These are phyloP conservation scores for Narcine bancroftii DNA, from an alignment of 2,113 vertebrate genomes.

Conservation along the genomic window DNA sequence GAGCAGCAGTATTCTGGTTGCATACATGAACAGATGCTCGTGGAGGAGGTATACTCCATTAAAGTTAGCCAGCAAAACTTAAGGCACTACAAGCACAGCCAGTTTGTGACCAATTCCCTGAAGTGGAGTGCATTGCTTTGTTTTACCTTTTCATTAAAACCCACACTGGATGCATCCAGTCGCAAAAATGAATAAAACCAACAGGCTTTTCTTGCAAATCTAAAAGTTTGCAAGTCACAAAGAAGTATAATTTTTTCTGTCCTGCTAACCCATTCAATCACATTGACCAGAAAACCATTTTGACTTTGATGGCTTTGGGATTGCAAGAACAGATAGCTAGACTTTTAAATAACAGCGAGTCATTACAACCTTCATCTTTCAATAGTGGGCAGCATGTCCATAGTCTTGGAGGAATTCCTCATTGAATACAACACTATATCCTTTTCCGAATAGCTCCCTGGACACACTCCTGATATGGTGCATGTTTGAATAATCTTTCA, in stretches of 20 bases:
- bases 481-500: not conserved
- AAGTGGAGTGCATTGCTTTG: not conserved
- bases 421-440: not conserved
- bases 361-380: not conserved
- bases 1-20: not conserved
- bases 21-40: not conserved
- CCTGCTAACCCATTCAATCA: not conserved
- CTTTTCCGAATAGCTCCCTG: not conserved
- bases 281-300: not conserved
- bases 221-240: not conserved
- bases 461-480: not conserved
- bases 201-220: not conserved
- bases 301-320: too few relatives aligned
- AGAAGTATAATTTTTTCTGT: not conserved
- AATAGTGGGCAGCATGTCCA: not conserved
- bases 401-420: not conserved
- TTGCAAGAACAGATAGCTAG: not conserved
- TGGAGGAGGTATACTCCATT: not conserved
- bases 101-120: not conserved
- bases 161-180: not conserved
- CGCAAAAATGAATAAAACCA: not conserved
- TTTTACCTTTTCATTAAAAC: not conserved
- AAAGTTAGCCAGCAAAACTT: not conserved
- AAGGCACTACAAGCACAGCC: constrained; percentile 16
- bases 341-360: not conserved